Percentiles rank a stretch among this genome's conserved stretches.
Evolutionary conservation across 23 tunicate species (phyloP).

Genomic region (Halocynthia aurantium): DNA sequence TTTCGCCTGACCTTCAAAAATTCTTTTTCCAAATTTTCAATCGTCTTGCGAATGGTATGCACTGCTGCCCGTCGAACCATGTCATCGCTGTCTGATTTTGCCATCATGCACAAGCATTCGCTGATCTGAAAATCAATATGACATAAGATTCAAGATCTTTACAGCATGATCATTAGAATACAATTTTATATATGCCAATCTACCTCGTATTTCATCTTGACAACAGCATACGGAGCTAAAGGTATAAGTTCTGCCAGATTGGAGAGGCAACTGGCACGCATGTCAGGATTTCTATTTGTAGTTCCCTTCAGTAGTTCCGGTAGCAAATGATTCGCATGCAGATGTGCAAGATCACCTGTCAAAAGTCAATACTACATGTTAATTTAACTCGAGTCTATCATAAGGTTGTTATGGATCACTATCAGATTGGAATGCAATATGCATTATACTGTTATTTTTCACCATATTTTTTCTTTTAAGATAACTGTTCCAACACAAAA

Average conservation of each 20-base stretch:
- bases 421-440: too few relatives aligned
- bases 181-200: background rate
- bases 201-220: conserved; percentile 33
- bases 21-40: background rate
- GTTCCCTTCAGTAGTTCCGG: conserved; percentile 35
- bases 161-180: too few relatives aligned
- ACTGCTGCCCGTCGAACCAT: conserved; percentile 20
- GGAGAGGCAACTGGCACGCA: conserved; percentile 47
- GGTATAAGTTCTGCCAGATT: conserved; percentile 54
- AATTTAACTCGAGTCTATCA: too few relatives aligned
- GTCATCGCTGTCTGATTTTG: conserved; percentile 11
- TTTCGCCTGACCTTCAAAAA: background rate
- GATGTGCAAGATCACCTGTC: conserved; percentile 46
- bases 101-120: conserved; percentile 7
- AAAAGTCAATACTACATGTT: too few relatives aligned
- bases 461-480: too few relatives aligned
- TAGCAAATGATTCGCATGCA: conserved; percentile 19
- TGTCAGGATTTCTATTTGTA: conserved; percentile 12
- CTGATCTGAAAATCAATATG: conserved; percentile 1
- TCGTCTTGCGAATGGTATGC: conserved; percentile 12
- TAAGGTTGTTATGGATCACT: too few relatives aligned
- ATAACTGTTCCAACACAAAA: too few relatives aligned
- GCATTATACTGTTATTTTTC: too few relatives aligned
- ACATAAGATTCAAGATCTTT: background rate
- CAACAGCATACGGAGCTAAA: conserved; percentile 18